Percentiles rank a stretch among this genome's conserved stretches.
These are phyloP conservation scores for Apocheima hispidaria DNA, from an alignment of 2,888 invertebrate genomes.

Conservation along the genomic window DNA sequence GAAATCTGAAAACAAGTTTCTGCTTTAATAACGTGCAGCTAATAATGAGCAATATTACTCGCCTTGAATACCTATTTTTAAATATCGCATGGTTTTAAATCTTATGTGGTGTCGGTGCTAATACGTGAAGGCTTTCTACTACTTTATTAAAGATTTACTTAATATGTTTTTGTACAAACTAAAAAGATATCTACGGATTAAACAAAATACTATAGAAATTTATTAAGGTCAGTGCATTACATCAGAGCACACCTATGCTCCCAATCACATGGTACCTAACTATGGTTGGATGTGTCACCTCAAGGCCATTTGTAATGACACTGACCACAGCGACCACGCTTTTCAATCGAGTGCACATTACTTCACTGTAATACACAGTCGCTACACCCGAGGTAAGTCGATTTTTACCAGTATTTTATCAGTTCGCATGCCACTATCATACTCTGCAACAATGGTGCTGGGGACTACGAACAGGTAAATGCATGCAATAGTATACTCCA, in stretches of 20 bases:
- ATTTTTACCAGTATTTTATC: constrained; percentile 52
- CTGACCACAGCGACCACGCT: constrained; percentile 57
- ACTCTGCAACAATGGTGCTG: constrained; percentile 72
- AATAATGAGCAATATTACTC: background rate
- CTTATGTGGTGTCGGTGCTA: constrained; percentile 45
- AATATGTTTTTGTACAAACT: background rate
- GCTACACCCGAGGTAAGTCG: constrained; percentile 73
- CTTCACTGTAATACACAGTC: constrained; percentile 59
- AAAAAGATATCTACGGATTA: constrained; percentile 1
- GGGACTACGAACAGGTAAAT: constrained; percentile 74
- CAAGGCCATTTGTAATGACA: constrained; percentile 73
- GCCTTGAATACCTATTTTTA: background rate
- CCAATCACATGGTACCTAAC: constrained; percentile 42
- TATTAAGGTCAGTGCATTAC: constrained; percentile 41
- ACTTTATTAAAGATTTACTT: constrained; percentile 1
- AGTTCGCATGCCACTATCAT: constrained; percentile 61
- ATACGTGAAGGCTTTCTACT: constrained; percentile 36
- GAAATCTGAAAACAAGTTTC: background rate
- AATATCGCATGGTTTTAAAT: constrained; percentile 42
- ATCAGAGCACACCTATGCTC: constrained; percentile 32
- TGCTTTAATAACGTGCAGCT: constrained; percentile 10
- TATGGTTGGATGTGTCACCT: constrained; percentile 62
- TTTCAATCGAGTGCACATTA: constrained; percentile 68
- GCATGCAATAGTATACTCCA: constrained; percentile 78
- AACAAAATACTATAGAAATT: constrained; percentile 22